Evolutionary conservation across 2,888 invertebrate genomes (phyloP), one percentile per base, ranked within the genome.

Genomic region (Gymnocheta viridis): DNA sequence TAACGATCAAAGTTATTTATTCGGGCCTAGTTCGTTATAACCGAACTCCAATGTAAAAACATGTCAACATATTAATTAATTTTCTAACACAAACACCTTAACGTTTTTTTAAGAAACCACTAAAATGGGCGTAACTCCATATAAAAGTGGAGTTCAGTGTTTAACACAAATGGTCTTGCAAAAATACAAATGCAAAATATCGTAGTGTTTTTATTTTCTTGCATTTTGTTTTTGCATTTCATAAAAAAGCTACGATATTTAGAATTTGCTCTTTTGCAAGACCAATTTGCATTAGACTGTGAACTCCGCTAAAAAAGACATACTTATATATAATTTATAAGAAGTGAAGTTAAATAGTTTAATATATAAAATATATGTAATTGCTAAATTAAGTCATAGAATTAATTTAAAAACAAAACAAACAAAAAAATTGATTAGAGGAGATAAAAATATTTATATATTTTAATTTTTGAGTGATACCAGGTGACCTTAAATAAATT

Each of bases 401-500:
- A 64, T 69, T 73, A 27, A 58, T 58, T 24, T n/a, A n/a, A n/a
- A n/a, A n/a, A n/a, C n/a, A 67, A 22, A 66, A 60, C 2, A 47
- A 82, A 51, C 2, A 22, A 66, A 60, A 3, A 47, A 82, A 51
- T 4, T 7, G 4, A 54, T 14, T 27, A 38, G 47, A 44, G 19
- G 32, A 47, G 17, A 12, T 29, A 69, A 64, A 78, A 82, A 67
- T 82, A 74, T 66, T 62, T 82, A 73, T 58, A 83, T 76, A 69
- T 81, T 84, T 84, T 81, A 77, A 73, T 88, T 89, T 91, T 89
- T 91, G 89, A 91, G 91, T 91, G 91, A 91, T 91, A 91, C 88
- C 89, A 91, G 90, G 91, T 91, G 91, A 91, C 91, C 91, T 91
- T 91, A 91, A 88, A 87, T 86, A 86, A 87, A 88, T 86, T 89